phyloP scores from a whole-genome alignment of 2,888 invertebrate species.

The Nycteola revayana region DNA sequence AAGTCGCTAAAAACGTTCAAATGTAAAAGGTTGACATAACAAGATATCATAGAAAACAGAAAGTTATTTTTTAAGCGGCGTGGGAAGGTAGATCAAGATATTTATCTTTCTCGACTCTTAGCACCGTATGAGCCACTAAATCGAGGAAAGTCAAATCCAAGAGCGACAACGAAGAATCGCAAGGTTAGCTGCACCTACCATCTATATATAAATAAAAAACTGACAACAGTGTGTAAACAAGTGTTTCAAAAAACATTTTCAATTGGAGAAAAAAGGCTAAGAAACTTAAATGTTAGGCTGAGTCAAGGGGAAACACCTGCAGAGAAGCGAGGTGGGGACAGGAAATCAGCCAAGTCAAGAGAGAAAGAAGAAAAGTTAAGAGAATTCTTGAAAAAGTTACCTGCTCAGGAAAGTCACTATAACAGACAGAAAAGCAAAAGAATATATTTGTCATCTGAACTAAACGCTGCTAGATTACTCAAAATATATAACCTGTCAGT shows the following conservation, averaged over 20 bases:
- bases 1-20: no score
- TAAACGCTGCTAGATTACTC: no score
- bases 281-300: constrained; percentile 1
- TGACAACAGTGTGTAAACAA: constrained; percentile 3
- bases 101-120: no score
- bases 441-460: constrained; percentile 9
- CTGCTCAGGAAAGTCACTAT: constrained; percentile 11
- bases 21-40: no score
- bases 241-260: no score
- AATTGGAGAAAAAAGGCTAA: constrained; percentile 4
- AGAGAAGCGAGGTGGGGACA: constrained; percentile 10
- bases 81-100: no score
- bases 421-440: constrained; percentile 9
- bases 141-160: no score
- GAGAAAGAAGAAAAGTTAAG: constrained; percentile 7
- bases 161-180: no score
- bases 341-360: constrained; percentile 3
- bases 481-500: constrained; percentile 5
- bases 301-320: constrained; percentile 5
- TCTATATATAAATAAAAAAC: constrained; percentile 6
- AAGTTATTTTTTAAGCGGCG: no score
- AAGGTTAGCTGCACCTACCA: no score
- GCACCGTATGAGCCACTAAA: no score
- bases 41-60: no score
- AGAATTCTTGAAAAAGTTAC: constrained; percentile 6